Conservation (phyloP, 2,797 vertebrate genomes). For the Dendrocincla tyrannina region DNA sequence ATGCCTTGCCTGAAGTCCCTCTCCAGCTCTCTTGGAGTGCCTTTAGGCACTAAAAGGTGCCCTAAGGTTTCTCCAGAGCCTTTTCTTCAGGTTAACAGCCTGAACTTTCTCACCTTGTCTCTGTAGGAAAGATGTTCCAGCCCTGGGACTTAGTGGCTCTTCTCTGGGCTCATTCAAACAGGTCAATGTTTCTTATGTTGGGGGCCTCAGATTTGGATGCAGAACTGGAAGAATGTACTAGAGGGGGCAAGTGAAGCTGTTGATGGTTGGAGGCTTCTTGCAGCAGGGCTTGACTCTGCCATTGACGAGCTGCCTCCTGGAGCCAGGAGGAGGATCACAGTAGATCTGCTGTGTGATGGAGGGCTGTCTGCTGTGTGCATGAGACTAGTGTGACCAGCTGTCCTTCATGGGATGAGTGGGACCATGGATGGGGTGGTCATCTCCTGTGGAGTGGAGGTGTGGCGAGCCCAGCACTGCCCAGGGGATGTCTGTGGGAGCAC, state of each 20-base stretch:
- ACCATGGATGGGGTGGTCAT: not conserved
- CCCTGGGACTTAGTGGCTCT: not conserved
- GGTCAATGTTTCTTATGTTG: rapidly evolving
- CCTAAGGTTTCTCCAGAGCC: not conserved
- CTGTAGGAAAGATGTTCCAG: not conserved
- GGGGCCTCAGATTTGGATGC: not conserved
- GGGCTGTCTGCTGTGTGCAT: rapidly evolving
- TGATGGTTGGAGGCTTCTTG: not conserved
- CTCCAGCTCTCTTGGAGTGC: not conserved
- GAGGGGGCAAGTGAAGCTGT: not conserved
- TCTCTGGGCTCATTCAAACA: not conserved
- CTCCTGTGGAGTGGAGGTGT: not conserved
- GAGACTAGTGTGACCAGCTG: not conserved
- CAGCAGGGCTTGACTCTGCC: not conserved
- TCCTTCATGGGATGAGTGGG: rapidly evolving
- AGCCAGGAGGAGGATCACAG: not conserved
- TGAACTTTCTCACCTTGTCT: not conserved
- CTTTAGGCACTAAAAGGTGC: not conserved
- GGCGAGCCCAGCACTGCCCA: not conserved
- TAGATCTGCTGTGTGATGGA: not conserved
- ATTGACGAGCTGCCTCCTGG: not conserved
- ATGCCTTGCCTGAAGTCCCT: not conserved
- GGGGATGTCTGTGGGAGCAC: not conserved
- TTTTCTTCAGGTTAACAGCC: not conserved
- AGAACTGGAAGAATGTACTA: rapidly evolving